Evolutionary conservation across 2,888 invertebrate species (phyloP).

Genomic region (Leptogaster cylindrica): DNA sequence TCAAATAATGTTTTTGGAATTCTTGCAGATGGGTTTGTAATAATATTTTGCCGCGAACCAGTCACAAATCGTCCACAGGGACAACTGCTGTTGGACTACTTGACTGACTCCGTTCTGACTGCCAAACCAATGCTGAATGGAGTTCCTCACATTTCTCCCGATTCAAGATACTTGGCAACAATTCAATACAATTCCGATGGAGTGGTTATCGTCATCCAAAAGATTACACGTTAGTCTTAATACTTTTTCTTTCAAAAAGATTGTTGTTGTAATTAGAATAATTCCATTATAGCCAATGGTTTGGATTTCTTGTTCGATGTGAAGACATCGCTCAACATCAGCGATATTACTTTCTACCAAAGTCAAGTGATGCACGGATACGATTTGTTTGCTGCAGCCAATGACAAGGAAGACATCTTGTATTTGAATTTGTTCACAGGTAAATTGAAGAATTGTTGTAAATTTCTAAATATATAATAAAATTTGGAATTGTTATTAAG

Average conservation of each 20-base stretch:
- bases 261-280: constrained; percentile 41
- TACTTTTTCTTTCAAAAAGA: not conserved
- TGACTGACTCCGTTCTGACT: constrained; percentile 73
- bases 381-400: constrained; percentile 75
- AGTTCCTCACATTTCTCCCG: constrained; percentile 72
- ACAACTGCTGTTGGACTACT: constrained; percentile 73
- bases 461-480: not conserved
- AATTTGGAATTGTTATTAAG: constrained; percentile 55
- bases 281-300: constrained; percentile 65
- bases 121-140: constrained; percentile 70
- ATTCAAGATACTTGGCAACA: constrained; percentile 73
- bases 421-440: constrained; percentile 74
- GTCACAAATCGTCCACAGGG: constrained; percentile 69
- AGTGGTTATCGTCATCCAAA: constrained; percentile 70
- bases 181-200: constrained; percentile 65
- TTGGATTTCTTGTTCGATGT: constrained; percentile 75
- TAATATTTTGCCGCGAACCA: constrained; percentile 74
- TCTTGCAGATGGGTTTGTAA: constrained; percentile 71
- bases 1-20: constrained; percentile 20
- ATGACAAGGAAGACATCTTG: constrained; percentile 74
- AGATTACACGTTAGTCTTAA: constrained; percentile 66
- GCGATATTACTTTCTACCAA: constrained; percentile 75
- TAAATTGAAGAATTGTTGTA: constrained; percentile 51
- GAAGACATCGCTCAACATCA: constrained; percentile 75
- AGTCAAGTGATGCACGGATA: constrained; percentile 75